A percentile compares a stretch with the other conserved stretches of the same genome.
Evolutionary conservation across 2,113 vertebrate genomes (phyloP).

Genomic region (Neodontobutis hainanensis): DNA sequence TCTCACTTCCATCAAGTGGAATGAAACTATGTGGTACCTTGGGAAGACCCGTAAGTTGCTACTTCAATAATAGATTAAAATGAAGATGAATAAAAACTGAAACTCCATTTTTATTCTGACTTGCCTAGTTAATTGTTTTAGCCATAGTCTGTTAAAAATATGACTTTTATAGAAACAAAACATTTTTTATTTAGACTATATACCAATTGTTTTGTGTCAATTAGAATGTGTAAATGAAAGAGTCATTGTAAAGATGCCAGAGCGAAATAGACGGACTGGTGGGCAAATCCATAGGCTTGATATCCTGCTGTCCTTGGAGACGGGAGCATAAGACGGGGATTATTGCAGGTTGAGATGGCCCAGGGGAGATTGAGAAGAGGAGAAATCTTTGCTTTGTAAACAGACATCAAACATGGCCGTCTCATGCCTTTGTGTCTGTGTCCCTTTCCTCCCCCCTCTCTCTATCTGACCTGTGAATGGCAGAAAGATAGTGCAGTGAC

Average conservation of each 20-base stretch:
- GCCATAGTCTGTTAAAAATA: neutral
- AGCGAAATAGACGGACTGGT: conserved; percentile 10
- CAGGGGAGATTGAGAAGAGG: conserved; percentile 54
- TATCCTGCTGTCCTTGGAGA: conserved; percentile 50
- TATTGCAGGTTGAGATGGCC: conserved; percentile 63
- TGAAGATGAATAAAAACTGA: neutral
- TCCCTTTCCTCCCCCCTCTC: conserved; percentile 17
- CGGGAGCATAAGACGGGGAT: conserved; percentile 61
- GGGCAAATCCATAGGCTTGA: conserved; percentile 57
- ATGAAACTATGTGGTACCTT: neutral
- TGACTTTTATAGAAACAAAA: neutral
- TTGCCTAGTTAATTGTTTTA: neutral
- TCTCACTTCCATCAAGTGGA: conserved; percentile 27
- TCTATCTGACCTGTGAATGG: conserved; percentile 77
- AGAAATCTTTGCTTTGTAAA: conserved; percentile 79
- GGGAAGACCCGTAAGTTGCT: too few species aligned
- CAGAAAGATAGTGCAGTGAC: conserved; percentile 74
- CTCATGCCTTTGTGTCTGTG: conserved; percentile 69
- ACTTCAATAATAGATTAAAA: neutral
- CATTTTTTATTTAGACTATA: neutral
- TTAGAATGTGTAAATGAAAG: too few species aligned
- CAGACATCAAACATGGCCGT: conserved; percentile 84
- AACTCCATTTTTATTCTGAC: neutral
- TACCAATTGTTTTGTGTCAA: neutral
- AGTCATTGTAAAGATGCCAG: neutral